Percentiles rank a stretch among this genome's conserved stretches.
Evolutionary conservation across 2,797 vertebrate species (phyloP).

Genomic region (Anableps anableps): DNA sequence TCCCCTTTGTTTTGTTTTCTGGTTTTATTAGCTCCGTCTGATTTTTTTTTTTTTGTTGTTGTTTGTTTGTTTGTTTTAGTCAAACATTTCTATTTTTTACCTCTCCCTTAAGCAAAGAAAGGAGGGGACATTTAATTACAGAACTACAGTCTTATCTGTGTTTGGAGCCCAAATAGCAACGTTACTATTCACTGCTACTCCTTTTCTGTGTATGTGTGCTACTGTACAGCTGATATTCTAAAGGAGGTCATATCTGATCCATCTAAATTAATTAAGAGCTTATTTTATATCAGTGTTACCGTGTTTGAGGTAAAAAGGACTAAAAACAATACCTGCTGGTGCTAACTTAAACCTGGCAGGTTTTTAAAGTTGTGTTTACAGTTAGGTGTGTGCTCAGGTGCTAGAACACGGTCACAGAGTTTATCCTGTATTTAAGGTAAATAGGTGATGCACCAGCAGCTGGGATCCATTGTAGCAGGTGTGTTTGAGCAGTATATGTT

Average conservation of each 20-base stretch:
- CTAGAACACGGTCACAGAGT: slow-evolving; percentile 31
- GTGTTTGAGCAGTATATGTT: slow-evolving; percentile 61
- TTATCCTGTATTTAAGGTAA: slow-evolving; percentile 58
- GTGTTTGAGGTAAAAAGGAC: background rate
- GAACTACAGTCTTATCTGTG: slow-evolving; percentile 52
- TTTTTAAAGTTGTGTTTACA: slow-evolving; percentile 1
- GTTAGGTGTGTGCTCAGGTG: slow-evolving; percentile 66
- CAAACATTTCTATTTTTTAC: slow-evolving; percentile 26
- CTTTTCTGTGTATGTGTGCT: slow-evolving; percentile 42
- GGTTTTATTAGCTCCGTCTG: slow-evolving; percentile 2
- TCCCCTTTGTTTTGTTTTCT: slow-evolving; percentile 11
- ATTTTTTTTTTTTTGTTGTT: slow-evolving; percentile 4
- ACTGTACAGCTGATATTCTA: slow-evolving; percentile 59
- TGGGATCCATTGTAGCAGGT: slow-evolving; percentile 77
- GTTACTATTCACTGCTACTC: slow-evolving; percentile 60
- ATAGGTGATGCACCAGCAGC: slow-evolving; percentile 76
- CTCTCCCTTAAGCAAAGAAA: slow-evolving; percentile 8
- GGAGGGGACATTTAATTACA: slow-evolving; percentile 58
- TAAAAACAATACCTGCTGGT: background rate
- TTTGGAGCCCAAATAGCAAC: slow-evolving; percentile 65
- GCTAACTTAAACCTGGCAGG: background rate
- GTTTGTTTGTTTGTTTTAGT: no score
- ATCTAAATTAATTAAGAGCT: slow-evolving; percentile 34
- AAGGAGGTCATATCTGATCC: slow-evolving; percentile 48
- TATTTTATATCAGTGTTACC: background rate